Evolutionary conservation across 2,797 vertebrate genomes (phyloP).

Genomic region (Benthosema pterotum): DNA sequence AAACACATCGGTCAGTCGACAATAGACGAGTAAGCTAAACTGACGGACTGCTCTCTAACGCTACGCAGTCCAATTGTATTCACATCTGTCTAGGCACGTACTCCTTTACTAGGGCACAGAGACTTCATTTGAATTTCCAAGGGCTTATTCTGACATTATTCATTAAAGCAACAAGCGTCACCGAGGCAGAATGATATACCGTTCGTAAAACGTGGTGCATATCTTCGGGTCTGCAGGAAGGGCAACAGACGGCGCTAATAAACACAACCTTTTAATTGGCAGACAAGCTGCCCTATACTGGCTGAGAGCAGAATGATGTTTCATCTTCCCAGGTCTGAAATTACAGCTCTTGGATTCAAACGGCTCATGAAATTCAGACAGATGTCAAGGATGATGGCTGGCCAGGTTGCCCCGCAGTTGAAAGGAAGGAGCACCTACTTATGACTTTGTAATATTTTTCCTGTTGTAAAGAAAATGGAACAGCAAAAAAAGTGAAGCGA

Average conservation of each 20-base stretch:
- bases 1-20: no score
- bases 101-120: neutral
- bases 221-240: slow-evolving; percentile 19
- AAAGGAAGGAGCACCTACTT: slow-evolving; percentile 15
- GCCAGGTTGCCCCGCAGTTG: neutral
- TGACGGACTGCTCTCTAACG: no score
- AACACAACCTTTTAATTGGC: slow-evolving; percentile 5
- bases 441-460: slow-evolving; percentile 1
- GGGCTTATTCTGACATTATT: slow-evolving; percentile 2
- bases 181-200: neutral
- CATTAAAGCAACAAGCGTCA: neutral
- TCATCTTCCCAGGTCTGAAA: slow-evolving; percentile 3
- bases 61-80: no score
- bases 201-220: slow-evolving; percentile 9
- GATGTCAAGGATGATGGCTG: slow-evolving; percentile 9
- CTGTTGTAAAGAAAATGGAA: slow-evolving; percentile 8
- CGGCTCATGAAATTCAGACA: slow-evolving; percentile 5
- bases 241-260: slow-evolving; percentile 23
- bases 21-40: no score
- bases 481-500: no score
- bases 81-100: no score
- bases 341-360: slow-evolving; percentile 4
- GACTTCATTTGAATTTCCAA: neutral
- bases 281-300: slow-evolving; percentile 5
- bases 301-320: neutral